A percentile compares a stretch with the other conserved stretches of the same genome.
These are phyloP conservation scores for Haliclystus octoradiatus DNA, from an alignment of 30 jellyfish, hydroid and myxozoan genomes.

Conservation along the genomic window DNA sequence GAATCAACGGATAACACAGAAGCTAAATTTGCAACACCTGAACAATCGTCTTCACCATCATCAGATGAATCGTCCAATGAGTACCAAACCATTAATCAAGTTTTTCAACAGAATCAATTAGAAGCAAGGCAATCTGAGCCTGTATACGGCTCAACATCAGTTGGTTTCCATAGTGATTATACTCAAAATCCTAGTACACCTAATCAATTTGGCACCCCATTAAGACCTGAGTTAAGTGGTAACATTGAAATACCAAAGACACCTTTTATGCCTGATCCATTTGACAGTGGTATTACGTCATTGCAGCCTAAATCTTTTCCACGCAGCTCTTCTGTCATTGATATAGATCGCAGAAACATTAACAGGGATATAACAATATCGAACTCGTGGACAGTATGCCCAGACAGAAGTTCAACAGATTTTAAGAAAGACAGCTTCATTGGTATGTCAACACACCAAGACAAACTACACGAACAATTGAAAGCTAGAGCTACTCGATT, in stretches of 20 bases:
- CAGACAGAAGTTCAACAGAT: constrained; percentile 39
- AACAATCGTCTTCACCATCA: constrained; percentile 55
- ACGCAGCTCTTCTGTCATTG: too few species aligned
- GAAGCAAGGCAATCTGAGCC: constrained; percentile 86
- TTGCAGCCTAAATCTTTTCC: too few species aligned
- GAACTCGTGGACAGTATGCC: constrained; percentile 77
- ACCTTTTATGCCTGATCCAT: too few species aligned
- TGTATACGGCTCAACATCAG: constrained; percentile 86
- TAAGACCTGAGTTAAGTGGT: too few species aligned
- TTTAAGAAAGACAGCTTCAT: constrained; percentile 43
- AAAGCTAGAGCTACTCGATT: constrained; percentile 48
- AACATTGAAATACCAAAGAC: too few species aligned
- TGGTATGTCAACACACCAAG: constrained; percentile 71
- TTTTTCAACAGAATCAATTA: constrained; percentile 50
- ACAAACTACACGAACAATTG: constrained; percentile 45
- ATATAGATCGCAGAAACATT: too few species aligned
- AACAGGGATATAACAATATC: too few species aligned
- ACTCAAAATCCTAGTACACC: constrained; percentile 5
- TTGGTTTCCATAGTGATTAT: constrained; percentile 54
- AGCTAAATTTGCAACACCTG: constrained; percentile 53
- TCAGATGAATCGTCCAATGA: constrained; percentile 49
- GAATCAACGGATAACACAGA: constrained; percentile 30
- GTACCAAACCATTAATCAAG: constrained; percentile 49
- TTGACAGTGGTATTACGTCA: too few species aligned
- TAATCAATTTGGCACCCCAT: too few species aligned